Evolutionary conservation across 2,113 vertebrate genomes (phyloP).

Genomic region (Heptranchias perlo): DNA sequence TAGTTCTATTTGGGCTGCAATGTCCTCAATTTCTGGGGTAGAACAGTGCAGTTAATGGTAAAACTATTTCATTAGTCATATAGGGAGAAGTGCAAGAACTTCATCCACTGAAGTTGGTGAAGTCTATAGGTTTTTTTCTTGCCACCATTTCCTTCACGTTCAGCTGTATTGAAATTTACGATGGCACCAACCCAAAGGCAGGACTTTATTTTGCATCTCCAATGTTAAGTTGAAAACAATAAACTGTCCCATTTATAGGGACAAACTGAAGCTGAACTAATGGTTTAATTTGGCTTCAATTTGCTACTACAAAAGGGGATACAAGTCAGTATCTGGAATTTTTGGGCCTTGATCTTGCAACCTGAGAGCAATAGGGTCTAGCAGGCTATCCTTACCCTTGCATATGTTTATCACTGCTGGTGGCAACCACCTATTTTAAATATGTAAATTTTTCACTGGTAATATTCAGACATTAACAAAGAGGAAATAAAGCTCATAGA

Average conservation of each 20-base stretch:
- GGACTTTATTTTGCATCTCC: neutral
- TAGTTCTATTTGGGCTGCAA: neutral
- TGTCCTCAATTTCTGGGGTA: neutral
- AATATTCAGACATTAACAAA: neutral
- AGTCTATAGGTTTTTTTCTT: neutral
- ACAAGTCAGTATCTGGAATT: neutral
- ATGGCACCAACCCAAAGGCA: neutral
- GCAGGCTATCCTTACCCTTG: neutral
- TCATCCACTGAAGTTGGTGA: neutral
- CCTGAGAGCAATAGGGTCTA: neutral
- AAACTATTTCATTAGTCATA: neutral
- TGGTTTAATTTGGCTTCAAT: neutral
- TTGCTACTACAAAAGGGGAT: neutral
- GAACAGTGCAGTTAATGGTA: neutral
- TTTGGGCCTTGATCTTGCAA: neutral
- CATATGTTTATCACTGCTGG: neutral
- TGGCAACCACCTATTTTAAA: neutral
- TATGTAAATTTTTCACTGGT: neutral
- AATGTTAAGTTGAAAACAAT: neutral
- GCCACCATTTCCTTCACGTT: neutral
- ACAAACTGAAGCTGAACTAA: neutral
- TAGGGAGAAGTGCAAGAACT: neutral
- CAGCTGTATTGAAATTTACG: neutral
- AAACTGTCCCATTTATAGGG: neutral
- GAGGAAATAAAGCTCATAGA: neutral